These are phyloP conservation scores for Tenthredo distinguenda DNA, from an alignment of 2,888 invertebrate species.

Conservation along the genomic window DNA sequence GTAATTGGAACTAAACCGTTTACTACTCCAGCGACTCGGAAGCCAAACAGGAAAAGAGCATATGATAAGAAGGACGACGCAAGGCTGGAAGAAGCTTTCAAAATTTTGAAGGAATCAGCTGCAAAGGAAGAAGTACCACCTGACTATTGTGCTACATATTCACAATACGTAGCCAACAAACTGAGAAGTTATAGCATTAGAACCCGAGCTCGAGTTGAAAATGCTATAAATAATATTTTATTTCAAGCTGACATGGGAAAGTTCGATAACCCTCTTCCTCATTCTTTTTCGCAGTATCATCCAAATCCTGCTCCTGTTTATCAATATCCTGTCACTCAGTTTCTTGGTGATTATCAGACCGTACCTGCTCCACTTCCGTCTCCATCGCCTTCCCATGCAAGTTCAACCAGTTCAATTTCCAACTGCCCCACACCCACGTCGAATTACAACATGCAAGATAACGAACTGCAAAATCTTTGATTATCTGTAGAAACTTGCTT, in stretches of 20 bases:
- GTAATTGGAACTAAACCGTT: neutral
- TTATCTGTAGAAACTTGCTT: neutral
- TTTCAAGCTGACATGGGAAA: constrained; percentile 48
- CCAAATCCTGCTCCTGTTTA: neutral
- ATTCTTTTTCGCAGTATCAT: neutral
- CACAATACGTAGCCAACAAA: constrained; percentile 45
- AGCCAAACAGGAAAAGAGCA: neutral
- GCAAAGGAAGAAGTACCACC: neutral
- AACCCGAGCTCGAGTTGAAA: constrained; percentile 46
- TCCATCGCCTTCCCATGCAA: constrained; percentile 4
- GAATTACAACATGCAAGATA: constrained; percentile 21
- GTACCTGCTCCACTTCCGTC: neutral
- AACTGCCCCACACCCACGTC: neutral
- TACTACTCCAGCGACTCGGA: neutral
- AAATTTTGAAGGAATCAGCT: neutral
- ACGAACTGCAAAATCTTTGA: neutral
- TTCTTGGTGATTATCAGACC: neutral
- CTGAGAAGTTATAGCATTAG: constrained; percentile 32
- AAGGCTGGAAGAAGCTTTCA: constrained; percentile 7
- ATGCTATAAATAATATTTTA: constrained; percentile 53
- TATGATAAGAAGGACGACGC: neutral
- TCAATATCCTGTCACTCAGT: neutral
- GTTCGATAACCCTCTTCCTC: constrained; percentile 30
- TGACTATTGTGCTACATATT: constrained; percentile 50
- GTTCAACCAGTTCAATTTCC: neutral